phyloP scores from a whole-genome alignment of 2,888 invertebrate genomes.

The Acanthoscelides obtectus region DNA sequence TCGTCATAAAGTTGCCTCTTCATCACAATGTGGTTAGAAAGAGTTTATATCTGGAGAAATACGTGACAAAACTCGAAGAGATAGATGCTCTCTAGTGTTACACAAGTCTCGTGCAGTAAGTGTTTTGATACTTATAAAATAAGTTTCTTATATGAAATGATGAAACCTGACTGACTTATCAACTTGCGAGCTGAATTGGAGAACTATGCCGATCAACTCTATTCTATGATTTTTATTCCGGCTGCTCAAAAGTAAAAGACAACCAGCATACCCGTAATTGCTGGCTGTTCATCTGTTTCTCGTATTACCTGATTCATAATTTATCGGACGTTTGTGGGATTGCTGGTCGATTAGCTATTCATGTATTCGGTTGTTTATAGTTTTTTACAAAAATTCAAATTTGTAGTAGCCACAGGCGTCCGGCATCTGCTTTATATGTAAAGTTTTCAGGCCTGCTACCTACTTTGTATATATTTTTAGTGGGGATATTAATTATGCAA shows the following conservation, averaged over 20 bases:
- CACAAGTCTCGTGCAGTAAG: too few species aligned
- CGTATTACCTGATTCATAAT: background rate
- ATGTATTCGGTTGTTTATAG: background rate
- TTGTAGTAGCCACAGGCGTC: background rate
- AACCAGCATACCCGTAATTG: background rate
- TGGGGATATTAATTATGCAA: background rate
- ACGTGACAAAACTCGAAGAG: too few species aligned
- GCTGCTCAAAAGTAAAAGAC: background rate
- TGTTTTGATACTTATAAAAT: too few species aligned
- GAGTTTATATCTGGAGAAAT: too few species aligned
- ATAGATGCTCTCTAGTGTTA: too few species aligned
- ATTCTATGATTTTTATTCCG: too few species aligned
- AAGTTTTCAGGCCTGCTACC: background rate
- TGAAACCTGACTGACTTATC: too few species aligned
- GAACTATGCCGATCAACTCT: too few species aligned
- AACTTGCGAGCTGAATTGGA: too few species aligned
- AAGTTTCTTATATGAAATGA: too few species aligned
- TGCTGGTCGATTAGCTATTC: background rate
- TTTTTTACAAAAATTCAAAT: background rate
- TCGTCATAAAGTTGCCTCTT: too few species aligned
- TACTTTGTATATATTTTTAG: background rate
- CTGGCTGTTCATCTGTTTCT: background rate
- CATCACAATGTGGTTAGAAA: too few species aligned
- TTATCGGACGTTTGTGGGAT: background rate
- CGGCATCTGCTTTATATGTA: background rate